Evolutionary conservation across 1,140 invertebrate genomes (phyloP).

Genomic region (Stenopsyche tienmushanensis): DNA sequence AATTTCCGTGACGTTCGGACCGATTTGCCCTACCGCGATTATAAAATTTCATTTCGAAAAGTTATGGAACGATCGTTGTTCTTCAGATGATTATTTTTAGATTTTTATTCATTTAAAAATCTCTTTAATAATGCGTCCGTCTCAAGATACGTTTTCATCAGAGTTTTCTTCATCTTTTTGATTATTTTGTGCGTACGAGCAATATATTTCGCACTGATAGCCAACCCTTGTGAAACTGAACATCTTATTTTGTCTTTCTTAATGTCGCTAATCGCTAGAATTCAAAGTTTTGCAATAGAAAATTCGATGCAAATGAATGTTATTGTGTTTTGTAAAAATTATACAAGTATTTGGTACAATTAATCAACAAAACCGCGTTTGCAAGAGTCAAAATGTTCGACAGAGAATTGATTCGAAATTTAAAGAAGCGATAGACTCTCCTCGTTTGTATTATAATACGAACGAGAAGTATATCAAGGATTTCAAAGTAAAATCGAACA

Average conservation of each 20-base stretch:
- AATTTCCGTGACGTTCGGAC: no score
- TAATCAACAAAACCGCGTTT: no score
- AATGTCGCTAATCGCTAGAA: background rate
- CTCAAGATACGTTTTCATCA: background rate
- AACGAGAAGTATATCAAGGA: no score
- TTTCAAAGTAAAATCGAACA: no score
- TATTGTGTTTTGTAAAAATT: background rate
- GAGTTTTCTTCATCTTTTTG: background rate
- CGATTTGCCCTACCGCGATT: no score
- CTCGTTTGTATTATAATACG: no score
- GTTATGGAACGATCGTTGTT: background rate
- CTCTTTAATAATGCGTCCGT: no score
- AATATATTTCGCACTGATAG: slow-evolving; percentile 1
- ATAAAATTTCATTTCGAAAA: background rate
- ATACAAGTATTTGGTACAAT: background rate
- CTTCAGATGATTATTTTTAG: slow-evolving; percentile 1
- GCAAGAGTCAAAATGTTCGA: no score
- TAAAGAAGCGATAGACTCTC: no score
- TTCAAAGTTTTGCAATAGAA: no score
- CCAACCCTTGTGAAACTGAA: background rate
- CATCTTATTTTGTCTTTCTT: background rate
- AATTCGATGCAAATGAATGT: background rate
- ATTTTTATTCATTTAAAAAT: slow-evolving; percentile 9
- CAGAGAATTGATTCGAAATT: no score
- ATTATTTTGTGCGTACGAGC: background rate